phyloP scores from a whole-genome alignment of 2,797 vertebrate species.

The Ctenopoma kingsleyae region DNA sequence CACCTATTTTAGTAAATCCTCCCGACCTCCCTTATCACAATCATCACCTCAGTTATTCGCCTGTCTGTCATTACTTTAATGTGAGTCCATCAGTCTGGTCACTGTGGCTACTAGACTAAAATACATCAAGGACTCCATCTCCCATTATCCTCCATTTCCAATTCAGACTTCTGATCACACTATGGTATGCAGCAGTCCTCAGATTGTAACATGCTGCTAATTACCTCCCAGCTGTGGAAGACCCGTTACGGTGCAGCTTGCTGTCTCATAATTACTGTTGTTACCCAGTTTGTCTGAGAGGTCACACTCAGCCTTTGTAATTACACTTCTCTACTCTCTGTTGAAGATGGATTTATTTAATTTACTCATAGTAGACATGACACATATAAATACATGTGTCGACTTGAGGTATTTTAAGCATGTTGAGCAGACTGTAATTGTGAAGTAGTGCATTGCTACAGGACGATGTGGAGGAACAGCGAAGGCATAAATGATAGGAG shows the following conservation, averaged over 20 bases:
- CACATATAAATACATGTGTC: conserved; percentile 27
- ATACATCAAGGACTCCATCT: conserved; percentile 71
- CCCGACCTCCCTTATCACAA: conserved; percentile 38
- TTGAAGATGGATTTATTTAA: conserved; percentile 57
- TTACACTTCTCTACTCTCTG: conserved; percentile 48
- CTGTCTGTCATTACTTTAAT: conserved; percentile 73
- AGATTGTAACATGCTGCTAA: conserved; percentile 59
- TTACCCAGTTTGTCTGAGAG: conserved; percentile 47
- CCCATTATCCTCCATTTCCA: conserved; percentile 58
- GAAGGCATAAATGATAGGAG: conserved; percentile 38
- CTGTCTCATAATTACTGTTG: conserved; percentile 57
- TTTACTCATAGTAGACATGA: conserved; percentile 43
- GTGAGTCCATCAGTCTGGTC: conserved; percentile 62
- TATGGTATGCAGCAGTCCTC: conserved; percentile 45
- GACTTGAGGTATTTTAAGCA: conserved; percentile 65
- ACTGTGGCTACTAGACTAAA: conserved; percentile 60
- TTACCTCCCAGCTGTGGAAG: conserved; percentile 53
- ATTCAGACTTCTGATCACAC: conserved; percentile 57
- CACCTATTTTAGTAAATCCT: conserved; percentile 49
- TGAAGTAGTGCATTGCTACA: conserved; percentile 57
- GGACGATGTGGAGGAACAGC: conserved; percentile 35
- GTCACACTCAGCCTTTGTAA: conserved; percentile 65
- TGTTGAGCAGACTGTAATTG: conserved; percentile 71
- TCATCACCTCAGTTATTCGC: conserved; percentile 51
- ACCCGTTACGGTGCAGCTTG: conserved; percentile 44